Percentiles rank a stretch among this genome's conserved stretches.
These are phyloP conservation scores for Philhelius pedissequus DNA, from an alignment of 2,888 invertebrate genomes.

Conservation along the genomic window DNA sequence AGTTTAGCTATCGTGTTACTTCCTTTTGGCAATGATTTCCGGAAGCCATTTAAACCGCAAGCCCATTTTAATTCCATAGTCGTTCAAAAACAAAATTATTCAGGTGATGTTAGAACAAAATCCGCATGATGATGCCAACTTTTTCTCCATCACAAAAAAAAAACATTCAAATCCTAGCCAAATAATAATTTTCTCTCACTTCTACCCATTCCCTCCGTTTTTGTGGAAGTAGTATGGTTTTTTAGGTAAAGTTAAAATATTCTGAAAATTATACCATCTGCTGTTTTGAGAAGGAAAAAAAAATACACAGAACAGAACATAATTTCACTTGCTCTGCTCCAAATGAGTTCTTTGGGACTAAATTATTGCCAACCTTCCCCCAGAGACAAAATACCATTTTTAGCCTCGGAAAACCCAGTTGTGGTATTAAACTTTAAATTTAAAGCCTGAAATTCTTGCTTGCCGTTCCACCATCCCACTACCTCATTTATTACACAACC, in stretches of 20 bases:
- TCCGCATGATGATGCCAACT: conserved; percentile 39
- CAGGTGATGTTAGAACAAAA: conserved; percentile 48
- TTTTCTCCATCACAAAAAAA: background rate
- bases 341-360: conserved; percentile 21
- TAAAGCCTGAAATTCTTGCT: conserved; percentile 24
- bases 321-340: conserved; percentile 22
- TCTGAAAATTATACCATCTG: conserved; percentile 55
- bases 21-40: conserved; percentile 2
- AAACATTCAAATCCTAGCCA: background rate
- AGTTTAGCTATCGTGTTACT: background rate
- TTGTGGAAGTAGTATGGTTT: conserved; percentile 1
- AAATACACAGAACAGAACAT: background rate
- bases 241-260: conserved; percentile 44
- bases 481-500: conserved; percentile 53
- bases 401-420: background rate
- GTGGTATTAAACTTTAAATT: conserved; percentile 49
- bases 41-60: conserved; percentile 14
- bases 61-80: conserved; percentile 12
- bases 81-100: conserved; percentile 4
- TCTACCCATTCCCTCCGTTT: background rate
- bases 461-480: conserved; percentile 21
- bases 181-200: background rate
- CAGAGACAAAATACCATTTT: conserved; percentile 7
- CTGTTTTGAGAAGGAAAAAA: conserved; percentile 12
- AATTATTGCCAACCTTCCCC: conserved; percentile 34